Percentiles rank a stretch among this genome's conserved stretches.
phyloP scores from a whole-genome alignment of 92 coral and sea anemone genomes.

The Phymanthus crucifer region DNA sequence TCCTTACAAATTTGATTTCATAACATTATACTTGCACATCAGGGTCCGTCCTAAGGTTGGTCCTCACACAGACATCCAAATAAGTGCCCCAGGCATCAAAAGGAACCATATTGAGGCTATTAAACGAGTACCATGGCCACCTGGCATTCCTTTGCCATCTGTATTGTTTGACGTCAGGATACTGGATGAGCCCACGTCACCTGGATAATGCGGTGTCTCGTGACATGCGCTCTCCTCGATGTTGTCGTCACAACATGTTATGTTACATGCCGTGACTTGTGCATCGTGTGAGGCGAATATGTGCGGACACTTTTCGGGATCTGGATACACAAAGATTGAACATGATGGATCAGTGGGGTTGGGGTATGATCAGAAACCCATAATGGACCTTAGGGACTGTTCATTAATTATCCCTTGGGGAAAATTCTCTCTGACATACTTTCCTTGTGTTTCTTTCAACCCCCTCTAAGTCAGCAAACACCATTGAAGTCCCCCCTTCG shows the following conservation, averaged over 20 bases:
- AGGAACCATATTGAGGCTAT: slow-evolving; percentile 3
- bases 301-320: not conserved
- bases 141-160: not conserved
- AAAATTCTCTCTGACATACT: no score
- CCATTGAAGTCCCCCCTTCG: no score
- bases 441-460: no score
- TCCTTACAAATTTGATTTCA: not conserved
- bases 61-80: not conserved
- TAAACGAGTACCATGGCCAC: slow-evolving; percentile 5
- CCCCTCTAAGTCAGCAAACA: no score
- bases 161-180: not conserved
- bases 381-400: no score
- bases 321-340: not conserved
- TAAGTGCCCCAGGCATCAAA: not conserved
- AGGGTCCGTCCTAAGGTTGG: not conserved
- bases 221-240: slow-evolving; percentile 1
- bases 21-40: not conserved
- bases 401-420: no score
- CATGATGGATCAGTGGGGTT: no score
- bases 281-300: slow-evolving; percentile 5
- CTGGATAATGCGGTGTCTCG: slow-evolving; percentile 26
- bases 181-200: not conserved
- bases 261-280: slow-evolving; percentile 3
- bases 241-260: slow-evolving; percentile 17
- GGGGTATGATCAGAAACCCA: no score